Conservation (phyloP, 2,888 invertebrate genomes). For the Lepidonotus clava region DNA sequence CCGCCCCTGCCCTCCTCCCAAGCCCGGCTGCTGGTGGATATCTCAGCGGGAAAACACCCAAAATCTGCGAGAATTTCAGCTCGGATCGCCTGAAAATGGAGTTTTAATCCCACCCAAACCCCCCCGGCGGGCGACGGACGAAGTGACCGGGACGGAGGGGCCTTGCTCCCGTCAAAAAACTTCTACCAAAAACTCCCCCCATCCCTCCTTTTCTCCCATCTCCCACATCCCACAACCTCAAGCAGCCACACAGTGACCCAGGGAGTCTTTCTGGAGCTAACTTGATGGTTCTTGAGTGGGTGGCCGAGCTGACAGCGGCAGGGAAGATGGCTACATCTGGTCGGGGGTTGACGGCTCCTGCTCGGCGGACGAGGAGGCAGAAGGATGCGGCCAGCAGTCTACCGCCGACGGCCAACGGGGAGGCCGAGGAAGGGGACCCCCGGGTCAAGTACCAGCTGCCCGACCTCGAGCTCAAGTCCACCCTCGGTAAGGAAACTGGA, state of each 20-base stretch:
- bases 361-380: constrained; percentile 23
- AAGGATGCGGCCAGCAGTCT: constrained; percentile 38
- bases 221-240: neutral
- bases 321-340: constrained; percentile 7
- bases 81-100: too few species aligned
- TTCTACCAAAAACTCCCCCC: neutral
- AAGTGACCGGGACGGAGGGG: neutral
- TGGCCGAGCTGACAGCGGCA: neutral
- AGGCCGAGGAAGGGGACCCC: constrained; percentile 26
- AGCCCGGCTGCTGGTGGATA: neutral
- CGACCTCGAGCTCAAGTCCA: constrained; percentile 17
- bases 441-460: constrained; percentile 35
- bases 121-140: neutral
- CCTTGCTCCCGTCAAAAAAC: neutral
- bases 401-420: constrained; percentile 7
- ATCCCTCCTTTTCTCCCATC: neutral
- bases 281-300: neutral
- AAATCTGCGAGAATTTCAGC: too few species aligned
- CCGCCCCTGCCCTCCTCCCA: neutral
- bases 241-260: neutral
- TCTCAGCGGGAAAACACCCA: too few species aligned
- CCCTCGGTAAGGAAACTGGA: neutral
- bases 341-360: neutral
- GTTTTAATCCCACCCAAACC: too few species aligned
- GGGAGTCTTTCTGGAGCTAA: neutral